These are phyloP conservation scores for Gallinago undulata DNA, from an alignment of 2,113 vertebrate genomes.

Conservation along the genomic window DNA sequence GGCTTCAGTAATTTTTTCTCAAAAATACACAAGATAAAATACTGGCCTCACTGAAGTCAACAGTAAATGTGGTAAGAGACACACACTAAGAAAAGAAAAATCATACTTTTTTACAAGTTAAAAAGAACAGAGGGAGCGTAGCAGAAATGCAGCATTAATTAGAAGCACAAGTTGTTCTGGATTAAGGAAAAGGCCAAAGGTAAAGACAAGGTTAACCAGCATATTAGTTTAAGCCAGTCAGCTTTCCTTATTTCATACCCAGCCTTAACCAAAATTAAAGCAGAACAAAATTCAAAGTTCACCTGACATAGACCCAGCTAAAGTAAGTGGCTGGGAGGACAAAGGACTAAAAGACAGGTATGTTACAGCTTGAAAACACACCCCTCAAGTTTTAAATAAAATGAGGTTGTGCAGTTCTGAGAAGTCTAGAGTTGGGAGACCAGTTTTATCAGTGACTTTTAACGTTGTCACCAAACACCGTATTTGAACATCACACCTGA, in stretches of 20 bases:
- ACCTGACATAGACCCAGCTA: not conserved
- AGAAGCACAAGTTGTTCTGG: not conserved
- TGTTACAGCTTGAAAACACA: not conserved
- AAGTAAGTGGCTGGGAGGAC: not conserved
- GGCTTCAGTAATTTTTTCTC: not conserved
- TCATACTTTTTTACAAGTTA: not conserved
- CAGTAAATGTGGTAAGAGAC: not conserved
- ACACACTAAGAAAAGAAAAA: not conserved
- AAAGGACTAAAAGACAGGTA: not conserved
- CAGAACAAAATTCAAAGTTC: constrained; percentile 2
- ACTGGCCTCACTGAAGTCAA: not conserved
- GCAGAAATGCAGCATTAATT: not conserved
- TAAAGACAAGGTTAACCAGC: constrained; percentile 11
- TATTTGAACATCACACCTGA: not conserved
- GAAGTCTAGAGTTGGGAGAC: not conserved
- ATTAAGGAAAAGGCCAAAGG: constrained; percentile 11
- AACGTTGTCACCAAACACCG: not conserved
- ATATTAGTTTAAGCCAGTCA: not conserved
- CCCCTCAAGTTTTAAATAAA: not conserved
- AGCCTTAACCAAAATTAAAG: not conserved
- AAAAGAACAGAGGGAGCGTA: not conserved
- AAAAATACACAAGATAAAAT: not conserved
- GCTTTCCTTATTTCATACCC: not conserved
- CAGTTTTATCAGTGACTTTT: not conserved
- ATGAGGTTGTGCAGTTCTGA: not conserved